Base-by-base conservation (phyloP, 1,140 invertebrate species). In the Nilaparvata lugens region DNA sequence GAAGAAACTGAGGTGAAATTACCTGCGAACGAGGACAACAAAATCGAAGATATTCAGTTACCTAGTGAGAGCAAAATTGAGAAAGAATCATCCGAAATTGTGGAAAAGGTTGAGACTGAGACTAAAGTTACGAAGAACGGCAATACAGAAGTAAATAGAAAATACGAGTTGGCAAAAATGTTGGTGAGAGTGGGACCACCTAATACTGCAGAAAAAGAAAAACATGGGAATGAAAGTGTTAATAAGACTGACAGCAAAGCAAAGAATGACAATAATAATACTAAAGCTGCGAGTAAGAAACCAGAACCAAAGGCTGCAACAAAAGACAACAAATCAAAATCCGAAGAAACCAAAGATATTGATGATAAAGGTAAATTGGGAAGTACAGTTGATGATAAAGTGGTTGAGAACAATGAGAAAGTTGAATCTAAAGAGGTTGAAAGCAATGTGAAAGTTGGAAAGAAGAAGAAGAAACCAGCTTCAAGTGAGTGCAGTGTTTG, bases 401-500 rank as follows among this genome's bases (percentile, higher is more conserved):
- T 35, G 11, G 16, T 48, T 19, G 45, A 48, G 11, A 23, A 48
- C 16, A 48, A 4, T 45, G 4, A 6, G 18, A 48, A 48, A 48
- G 2, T 11, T 5, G 21, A 19, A 19, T 11, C 2, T 5, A 43
- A 25, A 61, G 16, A 31, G 18, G 16, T 4, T 18, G 53, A 45
- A 51, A 21, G 51, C 5, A 31, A 45, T 19, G 18, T 9, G 14
- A 48, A 57, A 48, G 24, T 5, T 19, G 16, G 18, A 11, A 24
- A 23, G 4, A 42, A 24, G n/a, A n/a, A 57, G 23, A 53, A 42
- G 16, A 55, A 63, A 28, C 19, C 52, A 14, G 43, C 21, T 18
- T 18, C 35, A 6, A 58, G 31, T 19, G 56, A 62, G 42, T 64
- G 62, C 42, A 53, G 43, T 52, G 31, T 48, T 16, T 64, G 62